Base-by-base conservation (phyloP, 1,140 invertebrate genomes). In the Temnothorax longispinosus region DNA sequence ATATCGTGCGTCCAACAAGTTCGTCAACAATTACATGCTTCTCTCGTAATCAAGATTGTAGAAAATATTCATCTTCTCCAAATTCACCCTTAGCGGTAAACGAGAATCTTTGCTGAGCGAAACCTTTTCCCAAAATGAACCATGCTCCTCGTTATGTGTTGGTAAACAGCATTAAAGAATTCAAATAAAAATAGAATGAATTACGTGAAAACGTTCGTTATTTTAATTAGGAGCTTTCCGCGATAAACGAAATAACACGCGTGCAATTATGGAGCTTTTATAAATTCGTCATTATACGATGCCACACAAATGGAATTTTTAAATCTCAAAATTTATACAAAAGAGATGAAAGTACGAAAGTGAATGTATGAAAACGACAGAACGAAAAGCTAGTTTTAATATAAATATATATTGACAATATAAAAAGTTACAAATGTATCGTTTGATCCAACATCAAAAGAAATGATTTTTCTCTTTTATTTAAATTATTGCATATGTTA, bases 21-120 rank as follows among this genome's bases (percentile, higher is more conserved):
- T 69, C 8, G 41, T 69, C 18, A 80, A 80, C 47, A 54, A 80
- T 80, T 18, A 54, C 64, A 80, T 80, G 77, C 64, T 69, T 41
- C 38, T 67, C 64, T 32, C 58, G 41, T 54, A 54, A 80, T 80
- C n/a, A 54, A 54, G n/a, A 78, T 41, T 15, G 38, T 65, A 8
- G n/a, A 60, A 65, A 69, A 54, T 54, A 41, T 67, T 21, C 32
- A 62, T 65, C 8, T 6, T 78, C 3, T 52, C 7, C 27, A 52
- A 41, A 85, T 27, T 64, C 27, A 65, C 58, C 44, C n/a, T 75
- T 41, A 52, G 15, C 3, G 3, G 2, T 47, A 18, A 64, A 50
- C 7, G 13, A 75, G 7, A 75, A 75, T 13, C 7, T 11, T 69
- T 32, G 3, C 8, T 41, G 35, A 67, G 35, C 44, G n/a, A 60